Evolutionary conservation across 92 coral and sea anemone species (phyloP).

Genomic region (Zoanthus sociatus): DNA sequence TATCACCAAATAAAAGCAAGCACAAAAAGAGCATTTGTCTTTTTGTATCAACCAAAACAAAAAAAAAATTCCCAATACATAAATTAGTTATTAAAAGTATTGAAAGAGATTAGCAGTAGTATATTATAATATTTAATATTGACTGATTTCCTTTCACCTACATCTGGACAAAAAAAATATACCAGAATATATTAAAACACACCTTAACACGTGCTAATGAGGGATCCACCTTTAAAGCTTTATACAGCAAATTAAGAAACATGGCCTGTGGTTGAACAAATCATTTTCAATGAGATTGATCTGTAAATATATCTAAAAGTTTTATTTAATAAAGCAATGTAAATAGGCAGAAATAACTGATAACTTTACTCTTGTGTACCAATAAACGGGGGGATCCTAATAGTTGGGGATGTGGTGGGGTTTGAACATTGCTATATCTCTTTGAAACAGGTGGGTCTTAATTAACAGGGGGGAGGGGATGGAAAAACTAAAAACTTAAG

Average conservation of each 20-base stretch:
- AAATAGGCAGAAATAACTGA: too few relatives aligned
- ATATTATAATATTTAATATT: too few relatives aligned
- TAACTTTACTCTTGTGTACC: too few relatives aligned
- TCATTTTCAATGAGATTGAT: neutral
- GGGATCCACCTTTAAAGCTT: conserved; percentile 90
- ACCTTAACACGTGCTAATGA: conserved; percentile 91
- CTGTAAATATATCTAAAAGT: neutral
- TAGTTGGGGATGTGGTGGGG: too few relatives aligned
- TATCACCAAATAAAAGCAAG: neutral
- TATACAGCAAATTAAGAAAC: conserved; percentile 88
- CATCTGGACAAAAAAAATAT: neutral
- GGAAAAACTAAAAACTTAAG: too few relatives aligned
- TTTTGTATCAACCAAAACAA: neutral
- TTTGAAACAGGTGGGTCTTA: too few relatives aligned
- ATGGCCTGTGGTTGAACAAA: conserved; percentile 60
- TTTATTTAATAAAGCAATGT: neutral
- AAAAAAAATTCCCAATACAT: neutral
- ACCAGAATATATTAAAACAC: neutral
- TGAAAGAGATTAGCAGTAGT: neutral
- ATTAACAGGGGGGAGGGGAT: too few relatives aligned
- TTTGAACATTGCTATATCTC: too few relatives aligned
- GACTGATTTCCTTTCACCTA: too few relatives aligned
- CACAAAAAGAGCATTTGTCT: neutral
- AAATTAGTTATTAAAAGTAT: neutral
- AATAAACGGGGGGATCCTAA: too few relatives aligned